phyloP scores from a whole-genome alignment of 2,888 invertebrate genomes.

The Brenthis daphne region DNA sequence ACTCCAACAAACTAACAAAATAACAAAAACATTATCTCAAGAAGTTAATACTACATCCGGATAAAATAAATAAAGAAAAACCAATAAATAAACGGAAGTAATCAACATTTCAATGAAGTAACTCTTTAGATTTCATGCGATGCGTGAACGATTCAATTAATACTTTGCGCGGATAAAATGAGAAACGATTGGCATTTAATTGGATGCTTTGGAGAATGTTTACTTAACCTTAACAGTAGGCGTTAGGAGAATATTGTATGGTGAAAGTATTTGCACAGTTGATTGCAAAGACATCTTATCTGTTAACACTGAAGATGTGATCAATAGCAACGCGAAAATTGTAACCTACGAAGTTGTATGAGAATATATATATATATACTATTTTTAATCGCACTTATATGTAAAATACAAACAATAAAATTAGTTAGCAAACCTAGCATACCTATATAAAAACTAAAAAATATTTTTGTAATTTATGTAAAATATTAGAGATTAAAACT shows the following conservation, averaged over 20 bases:
- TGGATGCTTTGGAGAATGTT: constrained; percentile 39
- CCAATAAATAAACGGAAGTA: constrained; percentile 11
- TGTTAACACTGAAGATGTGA: not conserved
- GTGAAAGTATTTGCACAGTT: constrained; percentile 31
- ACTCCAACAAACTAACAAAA: too few species aligned
- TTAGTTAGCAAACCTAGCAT: too few species aligned
- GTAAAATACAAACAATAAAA: too few species aligned
- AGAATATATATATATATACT: too few species aligned
- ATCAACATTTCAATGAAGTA: constrained; percentile 20
- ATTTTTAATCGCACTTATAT: too few species aligned
- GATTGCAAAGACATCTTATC: constrained; percentile 27
- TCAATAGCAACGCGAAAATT: not conserved
- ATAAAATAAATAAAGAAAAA: constrained; percentile 2
- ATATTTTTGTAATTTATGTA: too few species aligned
- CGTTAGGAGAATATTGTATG: constrained; percentile 18
- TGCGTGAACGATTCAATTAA: constrained; percentile 43
- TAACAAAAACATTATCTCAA: constrained; percentile 4
- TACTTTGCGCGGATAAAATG: constrained; percentile 39
- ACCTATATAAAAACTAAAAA: too few species aligned
- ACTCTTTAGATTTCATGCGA: constrained; percentile 35
- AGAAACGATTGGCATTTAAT: constrained; percentile 42
- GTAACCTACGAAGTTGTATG: too few species aligned
- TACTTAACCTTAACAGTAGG: constrained; percentile 35
- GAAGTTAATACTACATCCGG: constrained; percentile 1
- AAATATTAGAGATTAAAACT: too few species aligned